Evolutionary conservation across 2,797 vertebrate genomes (phyloP).

Genomic region (Mormyrus hasselquistii): DNA sequence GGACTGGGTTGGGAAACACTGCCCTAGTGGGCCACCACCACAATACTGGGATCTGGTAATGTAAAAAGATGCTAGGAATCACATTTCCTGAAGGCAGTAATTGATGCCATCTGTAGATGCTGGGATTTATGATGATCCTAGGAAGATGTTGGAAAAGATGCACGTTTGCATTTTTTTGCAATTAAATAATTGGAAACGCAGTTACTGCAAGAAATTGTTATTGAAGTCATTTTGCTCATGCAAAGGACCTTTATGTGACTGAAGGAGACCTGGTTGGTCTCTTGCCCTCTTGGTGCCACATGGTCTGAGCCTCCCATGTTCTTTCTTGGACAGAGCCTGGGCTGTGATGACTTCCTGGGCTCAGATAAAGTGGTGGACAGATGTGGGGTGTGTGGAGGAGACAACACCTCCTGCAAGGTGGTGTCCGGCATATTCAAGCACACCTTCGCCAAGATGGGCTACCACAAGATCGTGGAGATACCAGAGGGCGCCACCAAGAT

Average conservation of each 20-base stretch:
- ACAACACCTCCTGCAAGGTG: constrained; percentile 81
- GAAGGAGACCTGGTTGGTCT: neutral
- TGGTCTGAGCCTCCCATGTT: neutral
- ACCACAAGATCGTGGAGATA: constrained; percentile 95
- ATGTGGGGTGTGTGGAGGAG: constrained; percentile 91
- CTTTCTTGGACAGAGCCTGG: constrained; percentile 66
- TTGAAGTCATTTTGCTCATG: neutral
- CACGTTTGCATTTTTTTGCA: constrained; percentile 27
- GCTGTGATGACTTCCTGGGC: constrained; percentile 88
- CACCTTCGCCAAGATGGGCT: constrained; percentile 81
- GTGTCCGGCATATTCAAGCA: constrained; percentile 87
- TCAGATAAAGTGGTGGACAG: constrained; percentile 84
- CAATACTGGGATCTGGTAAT: constrained; percentile 27
- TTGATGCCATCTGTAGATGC: neutral
- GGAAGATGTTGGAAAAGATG: constrained; percentile 24
- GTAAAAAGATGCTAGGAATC: constrained; percentile 15
- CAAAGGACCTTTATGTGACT: neutral
- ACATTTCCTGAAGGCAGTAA: neutral
- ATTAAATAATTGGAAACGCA: neutral
- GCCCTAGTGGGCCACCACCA: constrained; percentile 9
- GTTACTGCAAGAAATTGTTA: neutral
- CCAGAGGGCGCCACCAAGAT: constrained; percentile 95
- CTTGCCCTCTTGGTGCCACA: neutral
- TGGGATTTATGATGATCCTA: neutral
- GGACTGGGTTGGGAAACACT: neutral